Evolutionary conservation across 2,888 invertebrate species (phyloP).

Genomic region (Actias luna): DNA sequence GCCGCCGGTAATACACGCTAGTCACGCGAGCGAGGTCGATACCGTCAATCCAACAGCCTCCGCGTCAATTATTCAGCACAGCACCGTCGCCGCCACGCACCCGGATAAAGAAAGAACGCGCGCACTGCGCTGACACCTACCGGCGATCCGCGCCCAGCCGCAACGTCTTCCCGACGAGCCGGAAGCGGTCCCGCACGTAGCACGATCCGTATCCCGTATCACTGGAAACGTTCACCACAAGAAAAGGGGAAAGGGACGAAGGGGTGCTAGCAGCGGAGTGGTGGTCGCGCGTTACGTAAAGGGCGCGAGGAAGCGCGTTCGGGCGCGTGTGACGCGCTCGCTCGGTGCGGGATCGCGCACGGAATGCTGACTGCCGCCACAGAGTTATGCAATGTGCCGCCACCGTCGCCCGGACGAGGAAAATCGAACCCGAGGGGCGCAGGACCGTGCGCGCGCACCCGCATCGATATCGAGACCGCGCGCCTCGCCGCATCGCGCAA

Average conservation of each 20-base stretch:
- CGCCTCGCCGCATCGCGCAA: slow-evolving; percentile 35
- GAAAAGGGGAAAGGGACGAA: slow-evolving; percentile 30
- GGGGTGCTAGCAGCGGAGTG: slow-evolving; percentile 41
- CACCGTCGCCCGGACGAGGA: slow-evolving; percentile 63
- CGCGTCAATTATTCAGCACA: slow-evolving; percentile 77
- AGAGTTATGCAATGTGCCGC: slow-evolving; percentile 79
- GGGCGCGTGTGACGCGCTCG: slow-evolving; percentile 71
- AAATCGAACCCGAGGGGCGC: slow-evolving; percentile 71
- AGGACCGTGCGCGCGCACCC: slow-evolving; percentile 67
- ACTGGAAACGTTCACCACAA: slow-evolving; percentile 55
- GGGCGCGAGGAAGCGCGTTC: slow-evolving; percentile 71
- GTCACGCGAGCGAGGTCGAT: slow-evolving; percentile 80
- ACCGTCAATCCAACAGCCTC: slow-evolving; percentile 76
- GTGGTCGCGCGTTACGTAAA: slow-evolving; percentile 78
- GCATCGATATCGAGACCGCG: slow-evolving; percentile 59
- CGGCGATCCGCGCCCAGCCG: slow-evolving; percentile 52
- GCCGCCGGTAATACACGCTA: slow-evolving; percentile 66
- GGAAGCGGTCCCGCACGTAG: slow-evolving; percentile 45
- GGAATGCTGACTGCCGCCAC: slow-evolving; percentile 76
- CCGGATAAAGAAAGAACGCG: slow-evolving; percentile 63
- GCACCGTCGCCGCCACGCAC: slow-evolving; percentile 53
- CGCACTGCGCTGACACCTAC: slow-evolving; percentile 69
- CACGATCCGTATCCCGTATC: slow-evolving; percentile 56
- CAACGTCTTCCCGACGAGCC: slow-evolving; percentile 42
- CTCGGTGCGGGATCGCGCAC: slow-evolving; percentile 77